phyloP scores from a whole-genome alignment of 92 coral and sea anemone species.

The Muricea muricata region DNA sequence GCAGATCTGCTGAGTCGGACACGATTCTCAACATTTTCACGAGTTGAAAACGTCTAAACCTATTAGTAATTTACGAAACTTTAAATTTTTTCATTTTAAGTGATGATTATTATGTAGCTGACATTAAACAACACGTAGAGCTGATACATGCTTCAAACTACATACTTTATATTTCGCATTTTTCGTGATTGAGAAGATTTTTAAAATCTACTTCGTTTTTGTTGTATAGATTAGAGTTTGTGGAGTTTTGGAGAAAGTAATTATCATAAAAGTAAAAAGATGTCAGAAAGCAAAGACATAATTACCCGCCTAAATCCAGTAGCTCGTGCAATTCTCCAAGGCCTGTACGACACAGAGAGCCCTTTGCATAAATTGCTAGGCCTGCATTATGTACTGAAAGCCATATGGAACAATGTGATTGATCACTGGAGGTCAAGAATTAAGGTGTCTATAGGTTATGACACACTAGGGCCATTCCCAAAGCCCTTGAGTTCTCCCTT shows the following conservation, averaged over 20 bases:
- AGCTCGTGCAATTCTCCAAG: slow-evolving; percentile 3
- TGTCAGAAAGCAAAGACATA: background rate
- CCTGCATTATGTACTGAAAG: background rate
- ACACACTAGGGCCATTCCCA: no score
- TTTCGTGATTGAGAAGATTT: no score
- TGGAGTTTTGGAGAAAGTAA: background rate
- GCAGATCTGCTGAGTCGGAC: no score
- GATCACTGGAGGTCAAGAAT: slow-evolving; percentile 14
- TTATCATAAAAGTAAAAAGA: background rate
- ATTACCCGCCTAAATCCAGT: background rate
- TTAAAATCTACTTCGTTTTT: background rate
- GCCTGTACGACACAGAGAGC: slow-evolving; percentile 2
- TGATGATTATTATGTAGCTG: no score
- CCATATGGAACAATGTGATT: background rate
- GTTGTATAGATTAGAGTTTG: background rate
- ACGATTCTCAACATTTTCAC: no score
- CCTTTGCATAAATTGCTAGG: slow-evolving; percentile 11
- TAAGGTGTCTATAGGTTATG: no score
- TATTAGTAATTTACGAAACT: no score
- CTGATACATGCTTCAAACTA: no score
- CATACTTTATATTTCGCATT: no score
- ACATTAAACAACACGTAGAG: no score
- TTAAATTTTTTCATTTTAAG: no score
- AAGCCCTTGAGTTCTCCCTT: background rate
- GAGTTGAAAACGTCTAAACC: no score